Conservation (phyloP, 2,113 vertebrate species). For the Onychorhynchus coronatus region DNA sequence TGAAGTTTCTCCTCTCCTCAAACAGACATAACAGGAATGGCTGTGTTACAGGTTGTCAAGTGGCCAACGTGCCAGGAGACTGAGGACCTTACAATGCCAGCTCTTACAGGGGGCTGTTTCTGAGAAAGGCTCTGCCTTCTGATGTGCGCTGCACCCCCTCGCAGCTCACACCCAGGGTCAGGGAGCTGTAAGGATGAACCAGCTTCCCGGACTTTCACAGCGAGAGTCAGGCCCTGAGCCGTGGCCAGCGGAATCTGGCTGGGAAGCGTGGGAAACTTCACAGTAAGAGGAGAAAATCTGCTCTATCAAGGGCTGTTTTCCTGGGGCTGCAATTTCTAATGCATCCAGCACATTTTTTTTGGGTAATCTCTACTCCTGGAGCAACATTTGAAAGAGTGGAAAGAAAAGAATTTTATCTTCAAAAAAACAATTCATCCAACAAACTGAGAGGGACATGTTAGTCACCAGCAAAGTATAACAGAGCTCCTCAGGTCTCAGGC, state of each 20-base stretch:
- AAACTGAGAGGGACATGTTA: not conserved
- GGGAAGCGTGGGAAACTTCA: slow-evolving; percentile 69
- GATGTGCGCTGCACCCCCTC: not conserved
- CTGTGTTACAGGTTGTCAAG: not conserved
- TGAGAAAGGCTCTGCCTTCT: not conserved
- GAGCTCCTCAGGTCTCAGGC: slow-evolving; percentile 11
- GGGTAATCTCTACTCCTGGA: slow-evolving; percentile 63
- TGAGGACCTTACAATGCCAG: not conserved
- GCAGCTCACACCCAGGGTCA: not conserved
- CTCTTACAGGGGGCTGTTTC: not conserved
- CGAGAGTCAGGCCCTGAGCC: slow-evolving; percentile 35
- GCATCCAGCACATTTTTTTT: slow-evolving; percentile 63
- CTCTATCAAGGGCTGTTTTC: slow-evolving; percentile 67
- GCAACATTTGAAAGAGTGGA: slow-evolving; percentile 48
- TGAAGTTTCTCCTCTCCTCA: not conserved
- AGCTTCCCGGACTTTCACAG: slow-evolving; percentile 31
- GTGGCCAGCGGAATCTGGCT: slow-evolving; percentile 35
- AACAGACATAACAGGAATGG: not conserved
- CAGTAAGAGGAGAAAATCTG: slow-evolving; percentile 52
- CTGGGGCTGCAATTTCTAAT: slow-evolving; percentile 67
- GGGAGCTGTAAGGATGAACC: not conserved
- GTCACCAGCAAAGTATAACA: slow-evolving; percentile 51
- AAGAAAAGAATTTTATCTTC: slow-evolving; percentile 67
- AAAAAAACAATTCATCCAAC: slow-evolving; percentile 51
- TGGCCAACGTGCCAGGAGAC: not conserved